Conservation (phyloP, 2,113 vertebrate species). For the Marcusenius ussheri region DNA sequence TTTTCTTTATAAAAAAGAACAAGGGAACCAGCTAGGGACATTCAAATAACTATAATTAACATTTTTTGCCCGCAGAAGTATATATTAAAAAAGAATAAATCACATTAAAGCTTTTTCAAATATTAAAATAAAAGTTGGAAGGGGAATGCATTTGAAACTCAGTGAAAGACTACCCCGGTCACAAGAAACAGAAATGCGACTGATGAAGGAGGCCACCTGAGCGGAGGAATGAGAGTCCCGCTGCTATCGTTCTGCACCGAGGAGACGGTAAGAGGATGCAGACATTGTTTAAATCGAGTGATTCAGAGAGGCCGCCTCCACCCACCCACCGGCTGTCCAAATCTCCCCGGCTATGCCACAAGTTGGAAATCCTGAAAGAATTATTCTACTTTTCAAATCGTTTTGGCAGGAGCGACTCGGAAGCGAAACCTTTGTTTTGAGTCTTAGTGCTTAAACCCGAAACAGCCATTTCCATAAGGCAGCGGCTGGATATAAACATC, state of each 20-base stretch:
- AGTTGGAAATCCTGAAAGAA: not conserved
- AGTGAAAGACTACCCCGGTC: not conserved
- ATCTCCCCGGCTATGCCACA: not conserved
- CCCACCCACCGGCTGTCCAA: not conserved
- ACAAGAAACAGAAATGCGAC: not conserved
- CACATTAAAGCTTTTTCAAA: constrained; percentile 10
- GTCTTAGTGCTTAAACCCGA: not conserved
- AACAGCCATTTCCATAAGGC: not conserved
- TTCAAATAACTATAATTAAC: constrained; percentile 18
- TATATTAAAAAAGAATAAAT: not conserved
- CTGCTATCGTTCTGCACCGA: not conserved
- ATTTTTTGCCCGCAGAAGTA: not conserved
- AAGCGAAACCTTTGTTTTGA: not conserved
- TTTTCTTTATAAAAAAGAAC: constrained; percentile 2
- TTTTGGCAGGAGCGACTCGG: not conserved
- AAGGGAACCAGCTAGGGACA: not conserved
- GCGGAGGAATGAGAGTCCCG: not conserved
- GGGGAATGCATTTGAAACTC: not conserved
- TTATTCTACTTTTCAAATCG: not conserved
- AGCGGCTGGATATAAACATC: not conserved
- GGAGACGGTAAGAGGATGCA: not conserved
- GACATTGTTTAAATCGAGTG: constrained; percentile 2
- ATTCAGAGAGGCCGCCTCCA: not conserved
- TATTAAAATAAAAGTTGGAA: constrained; percentile 16
- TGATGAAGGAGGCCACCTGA: not conserved